Evolutionary conservation across 2,797 vertebrate genomes (phyloP).

Genomic region (Pitangus sulphuratus): DNA sequence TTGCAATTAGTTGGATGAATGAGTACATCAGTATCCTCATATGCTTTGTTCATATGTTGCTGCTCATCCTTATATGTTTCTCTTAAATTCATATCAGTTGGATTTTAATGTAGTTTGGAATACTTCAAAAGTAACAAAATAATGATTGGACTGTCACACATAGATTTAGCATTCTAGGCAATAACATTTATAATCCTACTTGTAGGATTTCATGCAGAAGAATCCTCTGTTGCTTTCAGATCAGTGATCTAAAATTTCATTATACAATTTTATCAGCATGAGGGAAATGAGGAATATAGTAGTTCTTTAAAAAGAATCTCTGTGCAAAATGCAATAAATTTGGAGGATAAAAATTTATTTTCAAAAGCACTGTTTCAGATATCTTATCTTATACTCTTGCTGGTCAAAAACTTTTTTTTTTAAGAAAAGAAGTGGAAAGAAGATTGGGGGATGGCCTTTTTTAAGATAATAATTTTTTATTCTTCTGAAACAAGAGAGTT

Average conservation of each 20-base stretch:
- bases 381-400: rapidly evolving
- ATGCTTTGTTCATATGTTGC: background rate
- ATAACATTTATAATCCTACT: background rate
- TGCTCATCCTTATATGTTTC: background rate
- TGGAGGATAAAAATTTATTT: background rate
- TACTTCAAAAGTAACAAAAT: background rate
- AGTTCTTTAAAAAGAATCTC: background rate
- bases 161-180: background rate
- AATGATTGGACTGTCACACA: background rate
- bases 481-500: background rate
- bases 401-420: background rate
- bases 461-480: background rate
- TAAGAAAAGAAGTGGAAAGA: background rate
- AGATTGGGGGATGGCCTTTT: rapidly evolving
- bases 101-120: background rate
- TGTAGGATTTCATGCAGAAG: background rate
- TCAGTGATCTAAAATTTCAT: background rate
- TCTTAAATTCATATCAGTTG: background rate
- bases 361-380: background rate
- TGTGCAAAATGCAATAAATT: background rate
- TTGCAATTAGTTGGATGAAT: background rate
- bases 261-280: background rate
- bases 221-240: background rate
- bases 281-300: background rate
- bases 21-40: background rate